phyloP scores from a whole-genome alignment of 2,797 vertebrate species.

The Toxotes lorentzi region DNA sequence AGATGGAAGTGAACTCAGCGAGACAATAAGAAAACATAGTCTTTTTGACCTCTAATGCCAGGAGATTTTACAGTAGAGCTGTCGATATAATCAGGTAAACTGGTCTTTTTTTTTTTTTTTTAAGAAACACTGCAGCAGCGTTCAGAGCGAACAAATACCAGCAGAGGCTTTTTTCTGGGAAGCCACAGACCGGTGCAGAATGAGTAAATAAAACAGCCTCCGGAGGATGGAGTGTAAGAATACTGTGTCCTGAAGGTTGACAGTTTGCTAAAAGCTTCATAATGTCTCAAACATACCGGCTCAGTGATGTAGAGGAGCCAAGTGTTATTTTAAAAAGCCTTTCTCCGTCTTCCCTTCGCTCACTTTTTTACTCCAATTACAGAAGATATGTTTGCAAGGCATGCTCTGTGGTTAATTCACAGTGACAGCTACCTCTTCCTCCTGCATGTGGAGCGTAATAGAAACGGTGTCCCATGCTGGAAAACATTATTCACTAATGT shows the following conservation, averaged over 20 bases:
- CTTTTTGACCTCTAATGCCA: conserved; percentile 94
- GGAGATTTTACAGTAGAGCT: conserved; percentile 96
- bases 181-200: conserved; percentile 55
- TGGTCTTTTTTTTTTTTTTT: conserved; percentile 81
- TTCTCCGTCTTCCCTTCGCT: conserved; percentile 44
- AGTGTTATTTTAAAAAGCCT: conserved; percentile 84
- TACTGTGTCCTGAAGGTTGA: conserved; percentile 85
- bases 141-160: conserved; percentile 88
- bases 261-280: conserved; percentile 89
- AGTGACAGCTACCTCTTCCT: conserved; percentile 90
- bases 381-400: conserved; percentile 79
- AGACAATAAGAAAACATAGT: conserved; percentile 86
- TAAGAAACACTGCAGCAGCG: conserved; percentile 86
- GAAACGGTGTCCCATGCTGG: conserved; percentile 84
- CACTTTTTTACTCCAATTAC: conserved; percentile 83
- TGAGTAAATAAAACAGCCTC: conserved; percentile 78
- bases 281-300: conserved; percentile 85
- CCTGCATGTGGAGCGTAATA: conserved; percentile 87
- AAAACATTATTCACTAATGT: conserved; percentile 88
- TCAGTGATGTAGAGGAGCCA: conserved; percentile 71
- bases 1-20: conserved; percentile 87
- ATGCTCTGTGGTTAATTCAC: conserved; percentile 84
- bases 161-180: conserved; percentile 78
- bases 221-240: conserved; percentile 77
- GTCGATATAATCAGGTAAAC: conserved; percentile 97